These are phyloP conservation scores for Nomada ruficornis DNA, from an alignment of 2,888 invertebrate genomes.

Conservation along the genomic window DNA sequence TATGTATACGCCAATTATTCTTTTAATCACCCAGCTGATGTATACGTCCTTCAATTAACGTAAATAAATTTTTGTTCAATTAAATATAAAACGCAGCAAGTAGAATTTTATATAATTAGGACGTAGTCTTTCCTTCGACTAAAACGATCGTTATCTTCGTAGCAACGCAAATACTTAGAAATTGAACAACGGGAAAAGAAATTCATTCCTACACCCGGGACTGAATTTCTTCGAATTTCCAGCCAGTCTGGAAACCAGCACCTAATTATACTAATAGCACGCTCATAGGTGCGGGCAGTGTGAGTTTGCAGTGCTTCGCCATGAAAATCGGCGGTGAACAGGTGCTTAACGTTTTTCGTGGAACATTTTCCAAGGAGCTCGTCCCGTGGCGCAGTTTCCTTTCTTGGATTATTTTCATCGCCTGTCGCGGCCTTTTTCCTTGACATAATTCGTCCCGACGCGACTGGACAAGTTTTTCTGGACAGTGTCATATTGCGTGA, in stretches of 20 bases:
- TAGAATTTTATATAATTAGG: too few relatives aligned
- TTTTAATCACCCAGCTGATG: neutral
- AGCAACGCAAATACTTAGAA: neutral
- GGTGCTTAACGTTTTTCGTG: conserved; percentile 12
- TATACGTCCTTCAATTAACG: too few relatives aligned
- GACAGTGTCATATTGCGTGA: conserved; percentile 22
- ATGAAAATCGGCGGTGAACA: conserved; percentile 32
- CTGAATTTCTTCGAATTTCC: conserved; percentile 17
- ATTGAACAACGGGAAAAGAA: neutral
- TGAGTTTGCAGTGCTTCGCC: neutral
- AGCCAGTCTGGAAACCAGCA: neutral
- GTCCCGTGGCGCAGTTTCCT: conserved; percentile 28
- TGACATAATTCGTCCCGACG: conserved; percentile 50
- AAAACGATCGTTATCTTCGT: too few relatives aligned
- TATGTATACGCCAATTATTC: too few relatives aligned
- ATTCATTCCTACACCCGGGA: neutral
- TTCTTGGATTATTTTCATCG: conserved; percentile 50
- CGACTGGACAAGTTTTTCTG: conserved; percentile 54
- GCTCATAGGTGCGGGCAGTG: neutral
- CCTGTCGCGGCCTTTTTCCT: conserved; percentile 52
- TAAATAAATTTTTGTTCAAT: too few relatives aligned
- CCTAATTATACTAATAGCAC: conserved; percentile 42
- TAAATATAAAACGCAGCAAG: too few relatives aligned
- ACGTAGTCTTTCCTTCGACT: too few relatives aligned
- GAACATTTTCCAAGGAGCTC: conserved; percentile 10